Base-by-base conservation (phyloP, 2,797 vertebrate species). In the Zenarchopterus dispar region DNA sequence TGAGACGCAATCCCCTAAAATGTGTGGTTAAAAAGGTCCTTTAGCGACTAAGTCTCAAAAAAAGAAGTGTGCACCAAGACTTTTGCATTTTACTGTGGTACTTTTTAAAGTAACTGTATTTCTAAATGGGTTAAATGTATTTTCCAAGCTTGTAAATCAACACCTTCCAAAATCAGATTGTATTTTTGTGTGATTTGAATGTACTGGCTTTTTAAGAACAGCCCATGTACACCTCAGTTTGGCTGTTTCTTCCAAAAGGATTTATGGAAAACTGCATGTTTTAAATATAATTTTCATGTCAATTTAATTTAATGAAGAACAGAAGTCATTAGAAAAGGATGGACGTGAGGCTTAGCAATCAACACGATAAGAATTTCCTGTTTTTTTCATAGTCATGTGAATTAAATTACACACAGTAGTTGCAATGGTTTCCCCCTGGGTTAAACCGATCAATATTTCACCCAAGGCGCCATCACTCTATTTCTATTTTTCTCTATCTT, bases 371-470 rank as follows among this genome's bases (percentile, higher is more conserved):
- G 42, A 54, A 4, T 43, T 62, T 49, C 11, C 43, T 62, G 50
- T 15, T 39, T 39, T 43, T 62, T 49, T 8, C 41, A 67, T 50
- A 69, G 69, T 68, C 57, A 64, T 66, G 44, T 47, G 62, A 54
- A 42, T 55, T 17, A 60, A 61, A 70, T 56, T 43, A 66, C 47
- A 49, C 43, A 18, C 36, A 69, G 59, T 42, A 70, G 67, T 51
- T 79, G 68, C 65, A 75, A 28, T 26, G 51, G 72, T 72, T 86
- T 74, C 65, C 78, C 57, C 52, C 67, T 9, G 18, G 68, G 69
- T 49, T 50, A 67, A 28, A 71, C 44, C 23, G 21, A 82, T 89
- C 84, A 67, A 88, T 90, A 88, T 58, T 78, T 81, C 64, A 74
- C 64, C 75, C 74, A 67, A 70, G 68, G 71, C 77, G 78, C 73